Conservation (phyloP, 2,113 vertebrate species). For the Leiothrix lutea region DNA sequence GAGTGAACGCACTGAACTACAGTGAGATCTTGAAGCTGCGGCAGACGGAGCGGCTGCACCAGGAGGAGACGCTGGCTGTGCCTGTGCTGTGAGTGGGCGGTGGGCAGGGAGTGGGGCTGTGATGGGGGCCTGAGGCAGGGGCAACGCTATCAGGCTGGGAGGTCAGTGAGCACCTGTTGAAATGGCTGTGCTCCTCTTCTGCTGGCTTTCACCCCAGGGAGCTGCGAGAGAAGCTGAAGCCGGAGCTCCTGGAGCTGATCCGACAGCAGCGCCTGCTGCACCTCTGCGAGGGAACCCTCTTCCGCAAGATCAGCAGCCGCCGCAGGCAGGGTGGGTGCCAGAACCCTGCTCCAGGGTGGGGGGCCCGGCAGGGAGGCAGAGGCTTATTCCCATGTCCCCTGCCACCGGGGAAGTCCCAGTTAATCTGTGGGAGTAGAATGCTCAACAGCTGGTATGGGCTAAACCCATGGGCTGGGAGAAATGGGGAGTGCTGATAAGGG, state of each 20-base stretch:
- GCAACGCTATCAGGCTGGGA: rapidly evolving
- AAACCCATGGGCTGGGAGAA: neutral
- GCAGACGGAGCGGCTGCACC: slow-evolving; percentile 92
- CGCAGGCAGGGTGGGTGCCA: slow-evolving; percentile 85
- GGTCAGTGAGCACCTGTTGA: rapidly evolving
- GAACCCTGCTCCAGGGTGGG: neutral
- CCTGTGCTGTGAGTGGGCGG: slow-evolving; percentile 85
- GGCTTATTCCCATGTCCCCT: neutral
- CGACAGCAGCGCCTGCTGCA: slow-evolving; percentile 91
- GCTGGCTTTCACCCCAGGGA: slow-evolving; percentile 71
- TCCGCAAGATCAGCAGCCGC: slow-evolving; percentile 94
- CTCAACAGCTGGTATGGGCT: neutral
- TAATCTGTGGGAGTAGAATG: neutral
- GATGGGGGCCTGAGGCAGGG: neutral
- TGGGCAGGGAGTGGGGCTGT: neutral
- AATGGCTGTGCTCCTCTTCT: neutral
- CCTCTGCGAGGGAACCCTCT: slow-evolving; percentile 91
- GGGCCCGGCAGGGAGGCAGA: neutral
- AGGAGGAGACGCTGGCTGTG: slow-evolving; percentile 90
- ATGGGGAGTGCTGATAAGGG: neutral
- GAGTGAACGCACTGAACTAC: slow-evolving; percentile 89
- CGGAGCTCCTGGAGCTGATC: slow-evolving; percentile 89
- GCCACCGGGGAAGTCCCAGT: rapidly evolving
- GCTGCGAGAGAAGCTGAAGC: slow-evolving; percentile 90
- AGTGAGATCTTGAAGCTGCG: slow-evolving; percentile 93